Conservation (phyloP, 2,888 invertebrate genomes). For the Nemotelus pantherinus region DNA sequence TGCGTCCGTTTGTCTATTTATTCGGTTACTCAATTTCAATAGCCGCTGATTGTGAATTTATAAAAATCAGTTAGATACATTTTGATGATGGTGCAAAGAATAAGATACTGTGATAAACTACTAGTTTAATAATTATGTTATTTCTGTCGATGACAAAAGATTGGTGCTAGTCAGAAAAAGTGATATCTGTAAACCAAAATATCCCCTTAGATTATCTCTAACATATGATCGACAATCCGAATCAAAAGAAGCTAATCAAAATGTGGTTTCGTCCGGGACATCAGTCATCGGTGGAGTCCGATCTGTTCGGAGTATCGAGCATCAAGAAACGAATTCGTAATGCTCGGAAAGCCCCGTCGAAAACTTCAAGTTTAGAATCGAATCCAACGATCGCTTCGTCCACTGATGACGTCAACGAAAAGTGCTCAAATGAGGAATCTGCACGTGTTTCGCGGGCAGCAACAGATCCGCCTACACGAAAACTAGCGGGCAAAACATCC, state of each 20-base stretch:
- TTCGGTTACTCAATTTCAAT: not conserved
- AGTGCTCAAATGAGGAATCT: not conserved
- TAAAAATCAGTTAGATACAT: too few species aligned
- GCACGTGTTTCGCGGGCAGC: conserved; percentile 24
- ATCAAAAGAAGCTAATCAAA: conserved; percentile 2
- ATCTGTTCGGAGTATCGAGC: conserved; percentile 53
- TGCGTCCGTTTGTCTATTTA: conserved; percentile 7
- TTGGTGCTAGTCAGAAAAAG: not conserved
- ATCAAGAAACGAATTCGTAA: conserved; percentile 56
- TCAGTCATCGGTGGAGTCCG: conserved; percentile 49
- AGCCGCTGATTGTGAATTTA: too few species aligned
- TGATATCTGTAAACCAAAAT: not conserved
- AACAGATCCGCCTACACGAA: conserved; percentile 37
- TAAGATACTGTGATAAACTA: not conserved
- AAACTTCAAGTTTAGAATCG: conserved; percentile 47
- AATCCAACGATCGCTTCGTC: conserved; percentile 27
- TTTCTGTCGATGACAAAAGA: not conserved
- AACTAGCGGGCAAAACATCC: conserved; percentile 2
- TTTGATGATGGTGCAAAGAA: not conserved
- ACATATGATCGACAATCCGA: not conserved
- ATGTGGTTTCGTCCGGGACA: conserved; percentile 53
- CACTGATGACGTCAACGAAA: conserved; percentile 30
- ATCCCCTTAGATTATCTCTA: not conserved
- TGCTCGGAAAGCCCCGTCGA: conserved; percentile 51
- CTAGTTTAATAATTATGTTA: too few species aligned